Conservation (phyloP, 2,113 vertebrate genomes). For the Procavia capensis region DNA sequence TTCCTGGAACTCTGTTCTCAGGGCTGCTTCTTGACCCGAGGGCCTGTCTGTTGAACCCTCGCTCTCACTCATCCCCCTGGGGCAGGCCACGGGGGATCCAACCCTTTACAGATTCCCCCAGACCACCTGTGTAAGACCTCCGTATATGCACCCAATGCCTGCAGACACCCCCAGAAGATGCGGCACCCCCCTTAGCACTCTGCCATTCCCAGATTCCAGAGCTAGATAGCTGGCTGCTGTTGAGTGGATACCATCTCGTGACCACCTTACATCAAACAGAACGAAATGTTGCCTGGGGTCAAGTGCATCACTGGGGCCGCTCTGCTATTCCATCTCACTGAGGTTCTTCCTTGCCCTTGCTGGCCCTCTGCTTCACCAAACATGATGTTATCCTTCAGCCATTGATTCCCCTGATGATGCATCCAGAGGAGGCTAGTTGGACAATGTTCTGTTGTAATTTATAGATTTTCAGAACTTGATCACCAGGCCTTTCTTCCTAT, state of each 20-base stretch:
- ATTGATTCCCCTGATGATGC: not conserved
- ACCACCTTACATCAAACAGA: no score
- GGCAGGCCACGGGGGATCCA: not conserved
- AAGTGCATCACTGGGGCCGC: no score
- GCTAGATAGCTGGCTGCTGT: not conserved
- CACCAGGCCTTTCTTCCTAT: no score
- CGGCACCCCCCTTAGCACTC: not conserved
- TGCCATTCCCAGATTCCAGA: not conserved
- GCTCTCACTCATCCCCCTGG: not conserved
- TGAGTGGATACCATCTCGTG: no score
- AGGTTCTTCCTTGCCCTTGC: no score
- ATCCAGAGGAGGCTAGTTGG: no score
- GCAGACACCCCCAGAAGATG: not conserved
- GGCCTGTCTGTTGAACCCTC: not conserved
- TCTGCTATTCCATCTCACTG: no score
- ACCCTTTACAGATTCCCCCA: not conserved
- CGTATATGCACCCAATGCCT: not conserved
- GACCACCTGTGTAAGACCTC: not conserved
- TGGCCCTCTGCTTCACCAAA: no score
- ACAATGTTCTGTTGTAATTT: not conserved
- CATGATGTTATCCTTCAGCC: not conserved
- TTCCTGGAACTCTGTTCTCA: constrained; percentile 59
- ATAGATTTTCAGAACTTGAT: no score
- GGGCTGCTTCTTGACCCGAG: constrained; percentile 30
- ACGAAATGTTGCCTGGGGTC: no score